phyloP scores from a whole-genome alignment of 2,888 invertebrate species.

The Acanthopleura granulata region DNA sequence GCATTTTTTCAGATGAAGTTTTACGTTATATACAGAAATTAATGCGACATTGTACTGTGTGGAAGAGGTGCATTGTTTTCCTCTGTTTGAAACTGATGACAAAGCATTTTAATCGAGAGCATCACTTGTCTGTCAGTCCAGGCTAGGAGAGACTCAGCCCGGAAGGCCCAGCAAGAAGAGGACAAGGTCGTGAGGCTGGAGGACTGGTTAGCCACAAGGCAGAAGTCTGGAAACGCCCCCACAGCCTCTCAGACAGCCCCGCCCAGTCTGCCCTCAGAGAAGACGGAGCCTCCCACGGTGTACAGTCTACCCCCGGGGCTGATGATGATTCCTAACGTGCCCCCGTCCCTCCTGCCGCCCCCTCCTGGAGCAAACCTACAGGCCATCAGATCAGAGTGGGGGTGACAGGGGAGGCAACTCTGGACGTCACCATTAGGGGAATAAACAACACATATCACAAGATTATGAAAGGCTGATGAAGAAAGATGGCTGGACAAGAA shows the following conservation, averaged over 20 bases:
- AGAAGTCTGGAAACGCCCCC: neutral
- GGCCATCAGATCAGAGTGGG: no score
- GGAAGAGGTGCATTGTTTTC: no score
- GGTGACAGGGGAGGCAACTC: no score
- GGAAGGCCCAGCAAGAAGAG: neutral
- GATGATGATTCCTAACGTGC: conserved; percentile 28
- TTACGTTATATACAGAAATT: no score
- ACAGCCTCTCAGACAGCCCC: neutral
- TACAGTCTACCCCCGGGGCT: conserved; percentile 37
- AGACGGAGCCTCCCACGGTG: neutral
- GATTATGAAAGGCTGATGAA: no score
- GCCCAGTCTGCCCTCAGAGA: neutral
- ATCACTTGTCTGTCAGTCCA: neutral
- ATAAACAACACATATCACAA: no score
- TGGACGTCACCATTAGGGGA: no score
- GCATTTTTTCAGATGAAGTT: no score
- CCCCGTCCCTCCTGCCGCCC: conserved; percentile 45
- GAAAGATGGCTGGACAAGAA: no score
- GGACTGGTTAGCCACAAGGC: neutral
- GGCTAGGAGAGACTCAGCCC: neutral
- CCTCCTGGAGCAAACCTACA: conserved; percentile 22
- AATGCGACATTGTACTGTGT: no score
- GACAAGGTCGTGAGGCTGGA: neutral
- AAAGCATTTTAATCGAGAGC: no score
- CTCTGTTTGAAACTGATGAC: no score